Conservation (phyloP, 1,140 invertebrate species). For the Drosophila nebulosa region DNA sequence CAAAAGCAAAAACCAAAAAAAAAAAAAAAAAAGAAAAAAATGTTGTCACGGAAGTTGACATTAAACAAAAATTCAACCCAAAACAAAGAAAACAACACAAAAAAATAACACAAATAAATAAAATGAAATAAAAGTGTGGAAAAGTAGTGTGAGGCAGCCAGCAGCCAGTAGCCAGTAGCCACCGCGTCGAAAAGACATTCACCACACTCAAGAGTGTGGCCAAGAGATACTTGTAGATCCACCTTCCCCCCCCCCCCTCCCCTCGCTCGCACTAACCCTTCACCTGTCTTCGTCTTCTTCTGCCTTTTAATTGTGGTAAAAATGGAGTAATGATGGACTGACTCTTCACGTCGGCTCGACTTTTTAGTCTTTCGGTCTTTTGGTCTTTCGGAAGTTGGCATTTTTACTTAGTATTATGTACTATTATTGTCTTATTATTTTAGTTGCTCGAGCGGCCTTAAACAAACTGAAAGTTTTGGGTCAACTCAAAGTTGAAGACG, state of each 20-base stretch:
- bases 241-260: not conserved
- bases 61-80: conserved; percentile 33
- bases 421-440: conserved; percentile 50
- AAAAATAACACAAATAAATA: conserved; percentile 62
- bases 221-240: not conserved
- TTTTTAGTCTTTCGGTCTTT: too few relatives aligned
- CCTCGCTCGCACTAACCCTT: not conserved
- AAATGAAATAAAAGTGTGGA: conserved; percentile 54
- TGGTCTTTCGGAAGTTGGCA: conserved; percentile 49
- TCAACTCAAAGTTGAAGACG: not conserved
- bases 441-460: conserved; percentile 34
- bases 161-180: not conserved
- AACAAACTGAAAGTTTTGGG: conserved; percentile 52
- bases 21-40: conserved; percentile 5
- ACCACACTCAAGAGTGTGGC: conserved; percentile 20
- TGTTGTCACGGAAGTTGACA: conserved; percentile 45
- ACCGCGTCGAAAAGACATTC: conserved; percentile 46
- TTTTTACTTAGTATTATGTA: conserved; percentile 52
- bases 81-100: conserved; percentile 42
- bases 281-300: not conserved
- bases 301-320: conserved; percentile 37
- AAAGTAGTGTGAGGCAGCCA: conserved; percentile 17
- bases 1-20: not conserved
- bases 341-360: not conserved
- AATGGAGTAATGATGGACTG: conserved; percentile 42